Evolutionary conservation across 2,113 vertebrate genomes (phyloP), one percentile per base, ranked within the genome.

Genomic region (Lota lota): DNA sequence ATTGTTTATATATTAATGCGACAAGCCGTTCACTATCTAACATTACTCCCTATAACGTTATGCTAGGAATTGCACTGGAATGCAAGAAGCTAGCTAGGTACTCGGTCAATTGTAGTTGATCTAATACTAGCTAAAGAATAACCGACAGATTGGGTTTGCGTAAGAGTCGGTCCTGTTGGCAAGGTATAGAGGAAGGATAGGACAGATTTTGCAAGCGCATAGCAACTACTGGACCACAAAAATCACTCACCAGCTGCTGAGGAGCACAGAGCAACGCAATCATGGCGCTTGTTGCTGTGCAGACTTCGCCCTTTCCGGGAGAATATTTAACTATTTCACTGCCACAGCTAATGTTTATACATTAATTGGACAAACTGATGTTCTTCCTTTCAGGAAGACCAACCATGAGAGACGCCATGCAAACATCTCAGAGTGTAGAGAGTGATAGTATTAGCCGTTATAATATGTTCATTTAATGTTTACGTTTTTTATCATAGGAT

Each of bases 211-310:
- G 89, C 82, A 70, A 80, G 74, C 79, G 83, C 86, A 87, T 87
- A 90, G 85, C 90, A 88, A 85, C 84, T 80, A 89, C 84, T 88
- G 89, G 88, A 92, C 79, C 83, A 87, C 83, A 81, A 84, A 67
- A 64, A 79, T 83, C 87, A 88, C 88, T 90, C 86, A 90, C 90
- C 89, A 90, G 90, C 84, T 18, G 86, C 82, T 82, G 81, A 83
- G 82, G 81, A 88, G 84, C 88, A 76, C 80, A 56, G 73, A 74
- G 88, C 89, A 81, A 90, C 88, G 90, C 88, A 92, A 90, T 90
- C 83, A 86, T 89, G 89, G 89, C 87, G 89, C 89, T 91, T 93
- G 91, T 93, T 93, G 92, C 92, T 88, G 92, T 91, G 91, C 92
- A 93, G 92, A 93, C 90, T 93, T 92, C 75, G 76, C 85, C 82